A percentile compares a stretch with the other conserved stretches of the same genome.
These are phyloP conservation scores for Tuberolachnus salignus DNA, from an alignment of 2,888 invertebrate species.

Conservation along the genomic window DNA sequence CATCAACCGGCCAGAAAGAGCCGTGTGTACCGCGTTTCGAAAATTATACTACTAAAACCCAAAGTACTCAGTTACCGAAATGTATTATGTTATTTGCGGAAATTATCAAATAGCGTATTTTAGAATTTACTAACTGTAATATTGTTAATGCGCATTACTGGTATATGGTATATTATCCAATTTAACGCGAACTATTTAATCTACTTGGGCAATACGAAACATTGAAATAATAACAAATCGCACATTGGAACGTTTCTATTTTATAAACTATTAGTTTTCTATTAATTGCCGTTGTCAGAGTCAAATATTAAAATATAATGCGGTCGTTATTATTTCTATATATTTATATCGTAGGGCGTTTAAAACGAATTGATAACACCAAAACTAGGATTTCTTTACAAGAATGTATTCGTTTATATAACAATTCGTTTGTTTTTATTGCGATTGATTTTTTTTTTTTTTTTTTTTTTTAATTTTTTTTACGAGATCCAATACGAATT, in stretches of 20 bases:
- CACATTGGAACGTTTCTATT: slow-evolving; percentile 8
- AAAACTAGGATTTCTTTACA: slow-evolving; percentile 18
- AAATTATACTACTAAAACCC: too few relatives aligned
- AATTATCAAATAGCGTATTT: too few relatives aligned
- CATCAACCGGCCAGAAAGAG: too few relatives aligned
- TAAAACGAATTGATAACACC: slow-evolving; percentile 25
- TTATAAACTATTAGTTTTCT: neutral
- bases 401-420: slow-evolving; percentile 21
- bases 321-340: slow-evolving; percentile 1
- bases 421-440: slow-evolving; percentile 2
- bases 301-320: slow-evolving; percentile 9
- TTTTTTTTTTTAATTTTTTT: too few relatives aligned
- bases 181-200: too few relatives aligned
- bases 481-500: too few relatives aligned
- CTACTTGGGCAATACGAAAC: neutral
- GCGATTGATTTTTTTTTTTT: too few relatives aligned
- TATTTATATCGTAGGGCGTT: slow-evolving; percentile 13
- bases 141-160: neutral
- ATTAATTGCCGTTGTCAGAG: slow-evolving; percentile 36
- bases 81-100: too few relatives aligned
- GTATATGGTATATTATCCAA: too few relatives aligned
- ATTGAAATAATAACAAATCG: slow-evolving; percentile 31
- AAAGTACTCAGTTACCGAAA: too few relatives aligned
- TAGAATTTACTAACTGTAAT: neutral
- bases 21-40: too few relatives aligned